Percentiles rank a stretch among this genome's conserved stretches.
These are phyloP conservation scores for Melieria omissa DNA, from an alignment of 2,888 invertebrate species.

Conservation along the genomic window DNA sequence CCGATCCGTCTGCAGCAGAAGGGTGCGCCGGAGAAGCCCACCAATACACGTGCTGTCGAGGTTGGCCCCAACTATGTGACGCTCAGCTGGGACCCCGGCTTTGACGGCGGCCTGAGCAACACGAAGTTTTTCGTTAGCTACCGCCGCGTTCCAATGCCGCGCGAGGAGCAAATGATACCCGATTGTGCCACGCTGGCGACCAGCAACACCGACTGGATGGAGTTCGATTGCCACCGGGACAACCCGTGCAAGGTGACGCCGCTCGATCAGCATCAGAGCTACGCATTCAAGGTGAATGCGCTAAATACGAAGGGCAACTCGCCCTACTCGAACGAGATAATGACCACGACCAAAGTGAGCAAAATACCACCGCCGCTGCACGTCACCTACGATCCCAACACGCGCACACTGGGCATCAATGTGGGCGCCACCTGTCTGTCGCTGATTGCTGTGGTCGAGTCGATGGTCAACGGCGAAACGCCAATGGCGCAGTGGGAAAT, in stretches of 20 bases:
- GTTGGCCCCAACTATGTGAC: constrained; percentile 84
- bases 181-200: constrained; percentile 72
- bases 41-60: constrained; percentile 76
- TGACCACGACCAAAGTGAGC: constrained; percentile 85
- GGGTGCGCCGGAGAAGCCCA: constrained; percentile 87
- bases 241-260: constrained; percentile 90
- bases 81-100: constrained; percentile 88
- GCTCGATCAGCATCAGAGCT: constrained; percentile 87
- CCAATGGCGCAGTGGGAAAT: constrained; percentile 75
- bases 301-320: constrained; percentile 89
- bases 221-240: constrained; percentile 84
- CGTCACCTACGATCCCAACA: constrained; percentile 84
- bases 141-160: constrained; percentile 73
- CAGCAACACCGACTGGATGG: constrained; percentile 78
- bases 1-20: constrained; percentile 85
- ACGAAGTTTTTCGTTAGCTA: constrained; percentile 91
- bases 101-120: constrained; percentile 87
- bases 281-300: constrained; percentile 89
- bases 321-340: constrained; percentile 86
- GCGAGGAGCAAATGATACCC: constrained; percentile 72
- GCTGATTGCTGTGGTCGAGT: constrained; percentile 81
- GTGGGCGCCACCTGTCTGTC: constrained; percentile 83
- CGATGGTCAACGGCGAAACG: constrained; percentile 72
- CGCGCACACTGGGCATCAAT: constrained; percentile 80
- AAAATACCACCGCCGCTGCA: constrained; percentile 83